Conservation (phyloP, 2,888 invertebrate genomes). For the Megaustenia siamemsis region DNA sequence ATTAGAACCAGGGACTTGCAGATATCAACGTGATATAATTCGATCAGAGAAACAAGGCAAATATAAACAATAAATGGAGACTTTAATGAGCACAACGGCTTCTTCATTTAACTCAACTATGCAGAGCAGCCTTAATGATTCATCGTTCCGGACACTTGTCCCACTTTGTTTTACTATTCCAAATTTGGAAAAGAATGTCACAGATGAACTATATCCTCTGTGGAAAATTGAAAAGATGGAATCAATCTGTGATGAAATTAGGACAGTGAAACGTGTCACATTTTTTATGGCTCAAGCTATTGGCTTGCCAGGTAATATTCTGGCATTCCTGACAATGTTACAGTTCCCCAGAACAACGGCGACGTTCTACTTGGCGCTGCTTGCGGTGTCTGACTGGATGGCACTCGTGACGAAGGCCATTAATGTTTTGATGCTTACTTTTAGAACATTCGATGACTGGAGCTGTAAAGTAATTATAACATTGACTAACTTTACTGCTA, state of each 20-base stretch:
- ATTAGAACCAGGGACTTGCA: too few relatives aligned
- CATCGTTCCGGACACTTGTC: too few relatives aligned
- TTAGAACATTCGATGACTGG: background rate
- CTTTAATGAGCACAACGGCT: too few relatives aligned
- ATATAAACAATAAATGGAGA: too few relatives aligned
- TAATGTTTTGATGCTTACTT: background rate
- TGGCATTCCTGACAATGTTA: background rate
- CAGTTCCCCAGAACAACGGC: background rate
- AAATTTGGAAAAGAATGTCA: too few relatives aligned
- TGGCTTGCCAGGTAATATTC: constrained; percentile 12
- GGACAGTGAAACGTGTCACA: background rate
- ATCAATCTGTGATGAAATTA: background rate
- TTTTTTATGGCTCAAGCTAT: background rate
- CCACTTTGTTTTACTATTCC: too few relatives aligned
- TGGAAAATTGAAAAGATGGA: too few relatives aligned
- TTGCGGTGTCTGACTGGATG: background rate
- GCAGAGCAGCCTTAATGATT: too few relatives aligned
- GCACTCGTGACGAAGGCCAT: background rate
- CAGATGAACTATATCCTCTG: too few relatives aligned
- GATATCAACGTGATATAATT: too few relatives aligned
- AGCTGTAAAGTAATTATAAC: background rate
- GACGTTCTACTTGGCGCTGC: constrained; percentile 13
- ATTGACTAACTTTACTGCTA: constrained; percentile 1
- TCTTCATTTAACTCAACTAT: too few relatives aligned
- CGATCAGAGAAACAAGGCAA: too few relatives aligned